Evolutionary conservation across 35 echinoderm and acorn worm genomes (phyloP), one percentile per base, ranked within the genome.

Genomic region (Apostichopus japonicus): DNA sequence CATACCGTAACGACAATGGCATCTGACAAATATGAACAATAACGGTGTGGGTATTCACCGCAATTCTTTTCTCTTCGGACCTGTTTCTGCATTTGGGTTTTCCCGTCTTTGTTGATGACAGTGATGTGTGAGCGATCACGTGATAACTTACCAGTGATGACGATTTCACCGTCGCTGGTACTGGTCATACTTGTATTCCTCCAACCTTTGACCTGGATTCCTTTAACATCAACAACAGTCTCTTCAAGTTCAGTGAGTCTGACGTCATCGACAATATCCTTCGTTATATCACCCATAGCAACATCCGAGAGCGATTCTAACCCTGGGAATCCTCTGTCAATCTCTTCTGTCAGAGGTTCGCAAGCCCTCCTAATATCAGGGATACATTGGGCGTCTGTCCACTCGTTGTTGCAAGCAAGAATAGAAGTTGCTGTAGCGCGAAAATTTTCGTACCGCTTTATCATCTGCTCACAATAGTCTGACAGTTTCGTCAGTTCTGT

Each of bases 331-430:
- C 70, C 57, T 10, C 4, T 88, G 7, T 88, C 71, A n/a, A 88
- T 51, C 21, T 88, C 86, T 23, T 65, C 15, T 24, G n/a, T 24
- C 58, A 88, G 33, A 33, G 86, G 86, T 88, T 52, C 86, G 52
- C 54, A 8, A 70, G 86, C 86, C 24, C 13, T 5, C 15, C 86
- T 24, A 8, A 88, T 72, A 52, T 70, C 86, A 24, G 86, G 86
- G 16, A 88, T 65, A 24, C 86, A 88, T 23, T 70, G 86, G 14
- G 25, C 65, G 21, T 56, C 86, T 70, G 86, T 88, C 86, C 86
- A 88, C 24, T 88, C 58, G 86, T 88, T 23, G 23, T 62, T 72
- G 6, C 58, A 16, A 24, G 58, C 86, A 88, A 88, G 86, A 52
- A 88, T 13, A 65, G 17, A 61, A 7, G 54, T 6, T 14, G 65